A percentile compares a stretch with the other conserved stretches of the same genome.
Conservation (phyloP, 2,888 invertebrate genomes). For the Cantharis flavilabris region DNA sequence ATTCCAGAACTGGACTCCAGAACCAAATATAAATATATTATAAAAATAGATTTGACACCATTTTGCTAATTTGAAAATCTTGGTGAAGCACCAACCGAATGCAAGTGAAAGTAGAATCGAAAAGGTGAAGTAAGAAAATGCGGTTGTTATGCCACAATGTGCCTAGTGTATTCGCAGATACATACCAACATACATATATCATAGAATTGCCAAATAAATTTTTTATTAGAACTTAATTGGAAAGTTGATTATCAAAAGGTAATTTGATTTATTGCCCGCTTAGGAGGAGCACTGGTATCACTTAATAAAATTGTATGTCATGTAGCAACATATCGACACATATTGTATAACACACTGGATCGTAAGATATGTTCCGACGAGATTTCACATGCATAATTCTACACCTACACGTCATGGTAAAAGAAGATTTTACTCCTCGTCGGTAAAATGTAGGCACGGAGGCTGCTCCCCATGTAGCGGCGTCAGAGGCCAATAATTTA, state of each 20-base stretch:
- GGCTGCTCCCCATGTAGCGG: constrained; percentile 41
- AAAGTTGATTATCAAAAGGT: background rate
- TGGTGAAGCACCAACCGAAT: background rate
- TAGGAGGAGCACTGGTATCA: constrained; percentile 2
- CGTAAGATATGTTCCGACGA: constrained; percentile 18
- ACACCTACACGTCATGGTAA: constrained; percentile 28
- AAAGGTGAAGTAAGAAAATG: background rate
- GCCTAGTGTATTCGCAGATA: background rate
- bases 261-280: background rate
- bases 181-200: too few relatives aligned
- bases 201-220: background rate
- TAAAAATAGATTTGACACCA: background rate
- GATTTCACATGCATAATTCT: constrained; percentile 31
- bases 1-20: too few relatives aligned
- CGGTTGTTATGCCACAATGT: background rate
- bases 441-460: constrained; percentile 38
- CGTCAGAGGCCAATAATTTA: constrained; percentile 46
- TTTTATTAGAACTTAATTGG: background rate
- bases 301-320: constrained; percentile 23
- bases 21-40: too few relatives aligned
- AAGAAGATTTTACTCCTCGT: constrained; percentile 36
- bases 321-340: constrained; percentile 23
- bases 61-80: background rate
- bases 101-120: background rate
- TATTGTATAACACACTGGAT: constrained; percentile 26